Conservation (phyloP, 1,140 invertebrate genomes). For the Physella acuta region DNA sequence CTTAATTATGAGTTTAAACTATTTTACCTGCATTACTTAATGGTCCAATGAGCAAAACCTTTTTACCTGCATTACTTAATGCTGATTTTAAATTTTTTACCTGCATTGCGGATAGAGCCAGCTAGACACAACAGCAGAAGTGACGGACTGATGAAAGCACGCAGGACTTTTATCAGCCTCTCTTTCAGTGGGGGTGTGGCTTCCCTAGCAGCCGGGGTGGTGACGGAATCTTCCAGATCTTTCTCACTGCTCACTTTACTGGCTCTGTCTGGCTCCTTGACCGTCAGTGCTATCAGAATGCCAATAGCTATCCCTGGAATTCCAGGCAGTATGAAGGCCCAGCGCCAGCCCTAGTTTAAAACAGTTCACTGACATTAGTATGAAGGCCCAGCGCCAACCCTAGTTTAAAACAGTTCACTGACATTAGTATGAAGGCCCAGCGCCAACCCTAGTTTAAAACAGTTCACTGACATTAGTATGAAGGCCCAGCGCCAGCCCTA, state of each 20-base stretch:
- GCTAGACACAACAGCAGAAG: slow-evolving; percentile 81
- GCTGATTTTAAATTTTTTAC: slow-evolving; percentile 59
- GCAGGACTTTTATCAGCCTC: slow-evolving; percentile 32
- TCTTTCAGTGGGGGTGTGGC: slow-evolving; percentile 7
- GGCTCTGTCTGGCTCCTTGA: slow-evolving; percentile 74
- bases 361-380: too few species aligned
- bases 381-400: too few species aligned
- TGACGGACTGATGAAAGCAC: slow-evolving; percentile 72
- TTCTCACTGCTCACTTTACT: slow-evolving; percentile 53
- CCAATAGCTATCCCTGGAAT: slow-evolving; percentile 77
- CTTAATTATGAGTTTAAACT: too few species aligned
- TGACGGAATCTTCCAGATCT: background rate
- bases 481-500: too few species aligned
- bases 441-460: too few species aligned
- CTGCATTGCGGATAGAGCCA: slow-evolving; percentile 86
- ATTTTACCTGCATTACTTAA: too few species aligned
- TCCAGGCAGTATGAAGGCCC: slow-evolving; percentile 82
- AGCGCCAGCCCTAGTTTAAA: too few species aligned
- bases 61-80: background rate
- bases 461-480: too few species aligned
- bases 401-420: too few species aligned
- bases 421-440: too few species aligned
- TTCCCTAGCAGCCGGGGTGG: background rate
- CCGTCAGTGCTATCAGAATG: slow-evolving; percentile 72
- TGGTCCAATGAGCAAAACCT: too few species aligned